Percentiles rank a stretch among this genome's conserved stretches.
phyloP scores from a whole-genome alignment of 2,888 invertebrate species.

The Embidobia sp. region DNA sequence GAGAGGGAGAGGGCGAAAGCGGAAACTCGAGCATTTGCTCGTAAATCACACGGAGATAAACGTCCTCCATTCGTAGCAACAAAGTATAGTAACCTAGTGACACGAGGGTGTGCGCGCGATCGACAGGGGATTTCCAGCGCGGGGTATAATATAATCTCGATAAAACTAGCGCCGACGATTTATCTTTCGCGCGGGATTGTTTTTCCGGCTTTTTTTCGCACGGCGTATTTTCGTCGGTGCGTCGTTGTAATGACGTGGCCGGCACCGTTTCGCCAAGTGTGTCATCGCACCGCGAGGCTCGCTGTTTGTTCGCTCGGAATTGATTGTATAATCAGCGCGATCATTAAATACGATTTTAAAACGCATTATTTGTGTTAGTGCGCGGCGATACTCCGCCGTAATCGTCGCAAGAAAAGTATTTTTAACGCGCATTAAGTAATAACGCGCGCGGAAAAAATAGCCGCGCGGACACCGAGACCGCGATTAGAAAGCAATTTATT shows the following conservation, averaged over 20 bases:
- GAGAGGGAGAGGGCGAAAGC: constrained; percentile 27
- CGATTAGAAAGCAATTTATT: constrained; percentile 29
- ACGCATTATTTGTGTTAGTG: constrained; percentile 40
- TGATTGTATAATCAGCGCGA: constrained; percentile 44
- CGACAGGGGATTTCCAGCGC: constrained; percentile 59
- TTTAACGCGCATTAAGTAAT: constrained; percentile 33
- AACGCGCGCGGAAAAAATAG: constrained; percentile 24
- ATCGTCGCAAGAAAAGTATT: constrained; percentile 21
- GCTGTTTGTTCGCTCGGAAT: constrained; percentile 35
- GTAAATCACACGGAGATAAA: constrained; percentile 70
- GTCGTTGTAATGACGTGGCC: constrained; percentile 28
- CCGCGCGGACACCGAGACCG: background rate
- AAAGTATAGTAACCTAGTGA: constrained; percentile 71
- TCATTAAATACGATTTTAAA: constrained; percentile 54
- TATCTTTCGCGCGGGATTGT: constrained; percentile 45
- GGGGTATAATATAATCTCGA: constrained; percentile 59
- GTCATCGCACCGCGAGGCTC: constrained; percentile 32
- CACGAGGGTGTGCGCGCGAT: constrained; percentile 64
- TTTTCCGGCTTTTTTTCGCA: constrained; percentile 9
- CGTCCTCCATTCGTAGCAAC: constrained; percentile 65
- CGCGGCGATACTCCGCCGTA: constrained; percentile 17
- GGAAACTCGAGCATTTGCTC: constrained; percentile 58
- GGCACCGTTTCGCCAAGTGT: constrained; percentile 23
- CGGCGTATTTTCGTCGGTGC: background rate
- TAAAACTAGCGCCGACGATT: constrained; percentile 59